These are phyloP conservation scores for Luperina testacea DNA, from an alignment of 2,888 invertebrate species.

Conservation along the genomic window DNA sequence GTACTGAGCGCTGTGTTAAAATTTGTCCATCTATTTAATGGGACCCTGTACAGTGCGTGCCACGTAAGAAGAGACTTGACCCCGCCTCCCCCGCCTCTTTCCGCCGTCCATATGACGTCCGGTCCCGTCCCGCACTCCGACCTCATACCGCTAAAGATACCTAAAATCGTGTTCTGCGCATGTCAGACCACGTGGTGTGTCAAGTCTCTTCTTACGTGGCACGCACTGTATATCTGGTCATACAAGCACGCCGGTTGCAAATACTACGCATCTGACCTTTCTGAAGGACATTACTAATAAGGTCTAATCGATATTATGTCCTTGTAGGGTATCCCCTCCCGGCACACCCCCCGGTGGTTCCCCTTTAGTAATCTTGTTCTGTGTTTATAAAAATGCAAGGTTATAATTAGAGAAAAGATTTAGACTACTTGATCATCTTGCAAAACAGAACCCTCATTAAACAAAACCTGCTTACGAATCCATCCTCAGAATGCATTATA, in stretches of 20 bases:
- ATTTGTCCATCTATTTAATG: too few species aligned
- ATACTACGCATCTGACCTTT: not conserved
- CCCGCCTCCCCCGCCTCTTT: too few species aligned
- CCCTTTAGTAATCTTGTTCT: not conserved
- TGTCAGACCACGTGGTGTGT: too few species aligned
- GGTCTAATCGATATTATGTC: not conserved
- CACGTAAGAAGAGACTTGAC: too few species aligned
- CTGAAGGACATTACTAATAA: not conserved
- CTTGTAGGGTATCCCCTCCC: not conserved
- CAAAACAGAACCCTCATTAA: constrained; percentile 1
- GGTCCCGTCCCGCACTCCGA: too few species aligned
- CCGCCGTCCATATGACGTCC: too few species aligned
- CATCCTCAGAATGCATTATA: constrained; percentile 30
- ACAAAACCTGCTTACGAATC: constrained; percentile 10
- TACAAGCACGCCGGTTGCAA: not conserved
- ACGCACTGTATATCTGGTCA: too few species aligned
- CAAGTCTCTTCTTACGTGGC: too few species aligned
- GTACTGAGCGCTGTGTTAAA: too few species aligned
- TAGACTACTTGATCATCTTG: not conserved
- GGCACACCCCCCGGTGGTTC: not conserved
- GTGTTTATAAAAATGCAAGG: not conserved
- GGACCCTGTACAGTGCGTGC: too few species aligned
- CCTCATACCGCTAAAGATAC: too few species aligned
- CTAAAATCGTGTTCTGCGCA: too few species aligned
- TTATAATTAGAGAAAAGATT: not conserved